Percentiles rank a stretch among this genome's conserved stretches.
Conservation (phyloP, 2,113 vertebrate species). For the Paralichthys olivaceus region DNA sequence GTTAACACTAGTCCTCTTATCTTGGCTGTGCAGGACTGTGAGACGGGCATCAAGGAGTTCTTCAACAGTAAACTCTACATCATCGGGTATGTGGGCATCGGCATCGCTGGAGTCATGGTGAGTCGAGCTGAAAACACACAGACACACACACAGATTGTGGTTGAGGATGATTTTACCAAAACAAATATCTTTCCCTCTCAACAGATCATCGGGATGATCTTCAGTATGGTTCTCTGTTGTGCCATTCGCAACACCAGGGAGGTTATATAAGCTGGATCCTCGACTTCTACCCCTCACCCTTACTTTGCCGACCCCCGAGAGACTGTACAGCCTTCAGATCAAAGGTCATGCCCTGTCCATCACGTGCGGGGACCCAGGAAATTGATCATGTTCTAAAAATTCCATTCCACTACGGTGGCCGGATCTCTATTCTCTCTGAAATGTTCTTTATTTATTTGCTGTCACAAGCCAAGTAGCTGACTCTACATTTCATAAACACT, state of each 20-base stretch:
- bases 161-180: not conserved
- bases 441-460: slow-evolving; percentile 16
- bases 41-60: slow-evolving; percentile 86
- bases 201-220: slow-evolving; percentile 98
- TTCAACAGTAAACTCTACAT: slow-evolving; percentile 90
- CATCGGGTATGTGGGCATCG: slow-evolving; percentile 93
- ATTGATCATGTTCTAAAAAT: slow-evolving; percentile 12
- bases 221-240: slow-evolving; percentile 98
- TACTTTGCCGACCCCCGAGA: not conserved
- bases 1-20: not conserved
- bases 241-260: slow-evolving; percentile 93
- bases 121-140: slow-evolving; percentile 62
- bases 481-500: slow-evolving; percentile 9
- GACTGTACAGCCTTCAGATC: slow-evolving; percentile 50
- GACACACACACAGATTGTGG: fast-evolving
- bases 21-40: slow-evolving; percentile 85
- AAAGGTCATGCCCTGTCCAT: slow-evolving; percentile 15
- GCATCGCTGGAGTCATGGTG: slow-evolving; percentile 94
- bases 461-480: not conserved
- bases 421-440: not conserved
- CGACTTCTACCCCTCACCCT: not conserved
- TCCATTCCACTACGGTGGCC: slow-evolving; percentile 9
- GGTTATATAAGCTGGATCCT: slow-evolving; percentile 84
- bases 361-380: slow-evolving; percentile 20
- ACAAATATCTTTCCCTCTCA: slow-evolving; percentile 6